phyloP scores from a whole-genome alignment of 2,888 invertebrate genomes.

The Ophonus ardosiacus region DNA sequence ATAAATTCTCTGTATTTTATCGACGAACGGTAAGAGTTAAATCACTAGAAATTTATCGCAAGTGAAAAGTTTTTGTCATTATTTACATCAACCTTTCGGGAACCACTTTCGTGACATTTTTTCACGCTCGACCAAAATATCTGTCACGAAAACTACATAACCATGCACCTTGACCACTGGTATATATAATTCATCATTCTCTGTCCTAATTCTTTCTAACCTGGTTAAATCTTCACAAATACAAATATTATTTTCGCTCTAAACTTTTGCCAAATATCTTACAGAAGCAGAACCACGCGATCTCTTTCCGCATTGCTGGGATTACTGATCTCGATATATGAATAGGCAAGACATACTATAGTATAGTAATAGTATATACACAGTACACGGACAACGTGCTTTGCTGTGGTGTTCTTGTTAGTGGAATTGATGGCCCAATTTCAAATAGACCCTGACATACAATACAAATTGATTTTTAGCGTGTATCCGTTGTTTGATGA shows the following conservation, averaged over 20 bases:
- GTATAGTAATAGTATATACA: not conserved
- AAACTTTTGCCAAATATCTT: not conserved
- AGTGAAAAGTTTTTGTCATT: too few relatives aligned
- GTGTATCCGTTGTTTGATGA: not conserved
- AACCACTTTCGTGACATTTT: too few relatives aligned
- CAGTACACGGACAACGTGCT: not conserved
- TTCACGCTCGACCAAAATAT: too few relatives aligned
- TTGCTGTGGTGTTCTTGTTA: not conserved
- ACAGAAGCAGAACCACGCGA: not conserved
- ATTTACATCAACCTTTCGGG: too few relatives aligned
- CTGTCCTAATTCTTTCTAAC: not conserved
- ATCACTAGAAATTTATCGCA: too few relatives aligned
- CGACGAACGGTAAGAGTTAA: too few relatives aligned
- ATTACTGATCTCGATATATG: not conserved
- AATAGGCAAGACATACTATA: not conserved
- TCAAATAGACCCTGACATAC: constrained; percentile 19
- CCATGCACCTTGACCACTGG: not conserved
- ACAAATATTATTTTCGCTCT: not conserved
- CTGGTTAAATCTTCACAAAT: not conserved
- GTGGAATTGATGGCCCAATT: not conserved
- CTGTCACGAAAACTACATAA: too few relatives aligned
- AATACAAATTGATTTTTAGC: constrained; percentile 13
- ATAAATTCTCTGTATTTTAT: too few relatives aligned
- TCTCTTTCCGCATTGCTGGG: not conserved
- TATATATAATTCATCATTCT: not conserved